Evolutionary conservation across 2,113 vertebrate genomes (phyloP).

Genomic region (Lanius collurio): DNA sequence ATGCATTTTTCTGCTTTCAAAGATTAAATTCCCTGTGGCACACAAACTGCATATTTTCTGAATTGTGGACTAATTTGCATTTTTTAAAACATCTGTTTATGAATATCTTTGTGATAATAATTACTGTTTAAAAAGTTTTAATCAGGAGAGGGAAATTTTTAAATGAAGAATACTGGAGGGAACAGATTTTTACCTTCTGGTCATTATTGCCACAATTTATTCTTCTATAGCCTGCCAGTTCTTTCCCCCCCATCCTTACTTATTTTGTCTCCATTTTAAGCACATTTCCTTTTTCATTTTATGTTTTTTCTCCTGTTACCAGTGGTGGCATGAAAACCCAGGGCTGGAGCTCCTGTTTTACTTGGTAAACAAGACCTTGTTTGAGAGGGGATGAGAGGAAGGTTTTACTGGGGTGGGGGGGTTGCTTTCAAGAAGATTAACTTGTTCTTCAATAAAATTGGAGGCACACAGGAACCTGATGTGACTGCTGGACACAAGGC

Average conservation of each 20-base stretch:
- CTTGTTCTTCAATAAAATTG: background rate
- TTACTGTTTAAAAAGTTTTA: constrained; percentile 62
- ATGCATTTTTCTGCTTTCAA: constrained; percentile 42
- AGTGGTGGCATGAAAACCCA: background rate
- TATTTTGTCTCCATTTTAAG: background rate
- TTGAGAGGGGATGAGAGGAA: background rate
- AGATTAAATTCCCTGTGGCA: constrained; percentile 21
- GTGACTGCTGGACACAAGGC: background rate
- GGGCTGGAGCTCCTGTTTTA: background rate
- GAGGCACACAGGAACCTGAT: background rate
- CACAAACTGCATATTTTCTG: constrained; percentile 5
- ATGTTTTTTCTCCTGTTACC: background rate
- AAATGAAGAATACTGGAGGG: constrained; percentile 7
- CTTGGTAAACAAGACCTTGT: background rate
- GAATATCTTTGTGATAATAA: constrained; percentile 62
- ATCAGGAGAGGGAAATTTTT: constrained; percentile 26
- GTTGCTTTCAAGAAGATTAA: background rate
- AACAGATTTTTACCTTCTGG: constrained; percentile 42
- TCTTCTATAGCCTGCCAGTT: background rate
- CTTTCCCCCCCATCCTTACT: background rate
- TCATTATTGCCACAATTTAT: background rate
- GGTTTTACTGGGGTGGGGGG: background rate
- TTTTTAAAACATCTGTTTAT: constrained; percentile 58
- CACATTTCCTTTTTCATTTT: background rate
- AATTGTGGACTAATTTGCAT: constrained; percentile 50